Evolutionary conservation across 2,797 vertebrate genomes (phyloP).

Genomic region (Pangasius krempfi): DNA sequence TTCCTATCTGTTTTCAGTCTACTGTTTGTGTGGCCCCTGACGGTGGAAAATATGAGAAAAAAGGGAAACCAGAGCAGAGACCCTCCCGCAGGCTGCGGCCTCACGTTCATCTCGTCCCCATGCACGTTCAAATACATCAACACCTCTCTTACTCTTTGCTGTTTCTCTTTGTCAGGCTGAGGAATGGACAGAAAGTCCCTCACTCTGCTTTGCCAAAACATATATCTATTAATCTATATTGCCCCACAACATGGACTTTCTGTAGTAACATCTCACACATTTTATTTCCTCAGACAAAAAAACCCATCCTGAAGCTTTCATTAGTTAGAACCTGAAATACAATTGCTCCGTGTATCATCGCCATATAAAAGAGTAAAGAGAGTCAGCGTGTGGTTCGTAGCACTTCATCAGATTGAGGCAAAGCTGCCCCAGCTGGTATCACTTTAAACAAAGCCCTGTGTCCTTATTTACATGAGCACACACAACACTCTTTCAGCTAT

Average conservation of each 20-base stretch:
- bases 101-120: slow-evolving; percentile 24
- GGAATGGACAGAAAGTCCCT: slow-evolving; percentile 14
- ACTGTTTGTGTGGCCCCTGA: slow-evolving; percentile 48
- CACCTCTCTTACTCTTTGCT: slow-evolving; percentile 16
- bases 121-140: slow-evolving; percentile 40
- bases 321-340: neutral
- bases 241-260: neutral
- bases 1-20: slow-evolving; percentile 42
- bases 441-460: slow-evolving; percentile 61
- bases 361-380: neutral
- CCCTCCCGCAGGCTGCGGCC: slow-evolving; percentile 35
- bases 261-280: neutral
- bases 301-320: neutral
- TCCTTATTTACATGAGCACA: slow-evolving; percentile 53
- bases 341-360: no score
- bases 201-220: neutral
- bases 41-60: slow-evolving; percentile 55
- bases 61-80: slow-evolving; percentile 37
- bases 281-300: neutral
- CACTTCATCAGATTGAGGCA: slow-evolving; percentile 1
- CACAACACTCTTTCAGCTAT: slow-evolving; percentile 38
- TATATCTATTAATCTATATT: no score
- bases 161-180: neutral
- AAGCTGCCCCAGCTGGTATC: slow-evolving; percentile 36
- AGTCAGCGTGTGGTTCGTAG: neutral